Conservation (phyloP, 2,797 vertebrate genomes). For the Gouania willdenowi region DNA sequence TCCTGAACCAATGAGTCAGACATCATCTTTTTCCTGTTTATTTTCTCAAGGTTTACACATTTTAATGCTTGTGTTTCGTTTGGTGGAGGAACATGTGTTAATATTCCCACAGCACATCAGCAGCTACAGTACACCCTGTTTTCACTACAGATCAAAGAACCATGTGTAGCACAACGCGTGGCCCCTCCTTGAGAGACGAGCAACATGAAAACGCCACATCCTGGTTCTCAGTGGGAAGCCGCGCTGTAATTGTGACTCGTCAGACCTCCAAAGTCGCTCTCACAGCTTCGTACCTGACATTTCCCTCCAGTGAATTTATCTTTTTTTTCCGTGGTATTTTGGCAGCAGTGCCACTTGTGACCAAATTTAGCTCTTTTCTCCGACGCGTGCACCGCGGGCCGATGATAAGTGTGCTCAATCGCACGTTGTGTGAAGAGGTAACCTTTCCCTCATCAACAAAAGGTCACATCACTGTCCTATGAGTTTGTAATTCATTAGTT, state of each 20-base stretch:
- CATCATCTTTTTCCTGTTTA: too few relatives aligned
- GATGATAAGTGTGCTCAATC: conserved; percentile 39
- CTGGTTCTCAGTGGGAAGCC: conserved; percentile 47
- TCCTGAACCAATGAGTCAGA: too few relatives aligned
- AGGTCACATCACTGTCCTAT: conserved; percentile 29
- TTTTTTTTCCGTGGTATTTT: conserved; percentile 72
- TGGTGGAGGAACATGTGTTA: too few relatives aligned
- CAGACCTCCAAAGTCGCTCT: conserved; percentile 63
- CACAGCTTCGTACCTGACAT: conserved; percentile 70
- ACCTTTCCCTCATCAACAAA: conserved; percentile 34
- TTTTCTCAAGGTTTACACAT: conserved; percentile 20
- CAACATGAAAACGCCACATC: conserved; percentile 67
- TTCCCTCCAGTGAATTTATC: conserved; percentile 65
- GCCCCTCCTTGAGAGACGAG: conserved; percentile 54
- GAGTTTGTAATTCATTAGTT: conserved; percentile 13
- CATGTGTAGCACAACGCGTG: conserved; percentile 37
- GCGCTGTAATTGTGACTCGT: conserved; percentile 70
- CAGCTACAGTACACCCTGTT: not conserved
- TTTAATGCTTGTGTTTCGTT: conserved; percentile 10
- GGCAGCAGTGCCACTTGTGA: conserved; percentile 50
- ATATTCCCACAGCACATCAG: conserved; percentile 44
- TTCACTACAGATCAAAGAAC: conserved; percentile 53
- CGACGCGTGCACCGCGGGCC: conserved; percentile 17
- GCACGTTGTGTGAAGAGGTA: conserved; percentile 28
- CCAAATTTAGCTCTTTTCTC: conserved; percentile 40